Evolutionary conservation across 2,113 vertebrate genomes (phyloP).

Genomic region (Actenoides lindsayi): DNA sequence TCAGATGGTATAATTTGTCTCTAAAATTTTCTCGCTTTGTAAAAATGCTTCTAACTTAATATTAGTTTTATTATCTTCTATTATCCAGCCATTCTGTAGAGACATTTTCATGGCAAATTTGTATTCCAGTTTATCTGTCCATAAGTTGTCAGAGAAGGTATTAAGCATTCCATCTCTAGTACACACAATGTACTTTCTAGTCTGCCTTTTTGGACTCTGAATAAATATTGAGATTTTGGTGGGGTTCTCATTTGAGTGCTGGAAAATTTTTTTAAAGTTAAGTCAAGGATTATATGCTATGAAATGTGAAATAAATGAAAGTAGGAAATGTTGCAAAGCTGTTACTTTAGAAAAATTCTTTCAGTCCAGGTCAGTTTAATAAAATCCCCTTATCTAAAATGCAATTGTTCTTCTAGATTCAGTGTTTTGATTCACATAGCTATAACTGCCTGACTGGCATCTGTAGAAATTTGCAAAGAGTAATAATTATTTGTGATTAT

Average conservation of each 20-base stretch:
- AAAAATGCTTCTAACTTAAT: background rate
- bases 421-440: background rate
- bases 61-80: background rate
- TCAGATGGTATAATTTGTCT: background rate
- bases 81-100: background rate
- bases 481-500: background rate
- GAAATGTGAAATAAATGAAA: background rate
- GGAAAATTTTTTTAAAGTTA: background rate
- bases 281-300: background rate
- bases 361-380: background rate
- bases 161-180: background rate
- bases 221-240: background rate
- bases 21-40: background rate
- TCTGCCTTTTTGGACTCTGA: background rate
- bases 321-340: background rate
- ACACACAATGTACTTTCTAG: background rate
- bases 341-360: background rate
- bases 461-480: background rate
- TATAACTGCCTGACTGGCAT: background rate
- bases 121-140: background rate
- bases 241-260: background rate
- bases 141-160: background rate
- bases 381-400: background rate
- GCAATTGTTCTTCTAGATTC: background rate
- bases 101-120: background rate